A percentile compares a stretch with the other conserved stretches of the same genome.
Conservation (phyloP, 2,888 invertebrate genomes). For the Corbicula japonica region DNA sequence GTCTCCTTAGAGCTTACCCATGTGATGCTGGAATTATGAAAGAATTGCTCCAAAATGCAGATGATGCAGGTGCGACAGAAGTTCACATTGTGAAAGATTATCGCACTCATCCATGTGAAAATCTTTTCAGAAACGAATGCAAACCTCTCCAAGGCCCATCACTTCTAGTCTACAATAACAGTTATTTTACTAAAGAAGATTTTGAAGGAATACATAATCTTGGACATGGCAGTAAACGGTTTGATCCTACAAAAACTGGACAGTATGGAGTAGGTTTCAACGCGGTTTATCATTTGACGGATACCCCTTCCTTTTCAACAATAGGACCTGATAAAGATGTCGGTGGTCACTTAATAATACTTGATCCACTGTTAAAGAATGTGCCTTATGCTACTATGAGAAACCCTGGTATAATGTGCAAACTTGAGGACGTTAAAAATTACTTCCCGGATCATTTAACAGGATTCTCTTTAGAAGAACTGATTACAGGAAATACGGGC, state of each 20-base stretch:
- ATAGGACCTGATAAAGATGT: constrained; percentile 58
- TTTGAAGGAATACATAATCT: constrained; percentile 77
- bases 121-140: constrained; percentile 68
- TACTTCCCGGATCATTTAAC: constrained; percentile 55
- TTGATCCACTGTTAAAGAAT: constrained; percentile 82
- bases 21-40: too few species aligned
- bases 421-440: constrained; percentile 45
- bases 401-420: constrained; percentile 60
- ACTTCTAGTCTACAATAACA: constrained; percentile 76
- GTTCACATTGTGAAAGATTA: constrained; percentile 80
- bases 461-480: constrained; percentile 44
- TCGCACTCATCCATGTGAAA: constrained; percentile 40
- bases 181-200: constrained; percentile 71
- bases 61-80: too few species aligned
- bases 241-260: constrained; percentile 78
- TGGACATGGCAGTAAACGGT: constrained; percentile 76
- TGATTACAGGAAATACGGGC: not conserved
- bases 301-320: constrained; percentile 76
- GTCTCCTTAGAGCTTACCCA: too few species aligned
- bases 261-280: constrained; percentile 82
- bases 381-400: constrained; percentile 63
- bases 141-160: constrained; percentile 77
- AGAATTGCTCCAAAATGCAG: too few species aligned
- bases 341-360: constrained; percentile 78
- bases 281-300: constrained; percentile 80